Evolutionary conservation across 2,888 invertebrate genomes (phyloP).

Genomic region (Tetragonula carbonaria): DNA sequence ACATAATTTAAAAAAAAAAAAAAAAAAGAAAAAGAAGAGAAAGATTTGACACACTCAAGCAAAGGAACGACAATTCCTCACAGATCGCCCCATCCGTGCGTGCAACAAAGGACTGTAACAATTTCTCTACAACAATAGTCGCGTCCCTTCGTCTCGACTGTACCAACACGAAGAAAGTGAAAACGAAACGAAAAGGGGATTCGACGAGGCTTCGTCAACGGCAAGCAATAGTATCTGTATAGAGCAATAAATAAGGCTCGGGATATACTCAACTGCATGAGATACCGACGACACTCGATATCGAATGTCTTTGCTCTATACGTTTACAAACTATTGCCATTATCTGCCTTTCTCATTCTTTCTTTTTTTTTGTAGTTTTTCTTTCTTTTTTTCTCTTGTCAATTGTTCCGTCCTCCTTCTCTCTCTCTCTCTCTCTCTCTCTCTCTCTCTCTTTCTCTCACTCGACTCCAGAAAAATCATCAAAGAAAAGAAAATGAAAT

Average conservation of each 20-base stretch:
- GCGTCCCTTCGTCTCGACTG: slow-evolving; percentile 21
- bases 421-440: not conserved
- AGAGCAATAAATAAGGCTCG: slow-evolving; percentile 31
- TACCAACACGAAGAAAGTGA: not conserved
- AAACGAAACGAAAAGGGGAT: not conserved
- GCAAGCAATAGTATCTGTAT: not conserved
- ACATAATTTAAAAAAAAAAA: not conserved
- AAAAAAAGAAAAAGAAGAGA: not conserved
- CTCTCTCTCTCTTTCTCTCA: too few relatives aligned
- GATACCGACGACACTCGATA: slow-evolving; percentile 3
- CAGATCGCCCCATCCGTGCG: not conserved
- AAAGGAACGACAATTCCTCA: slow-evolving; percentile 25
- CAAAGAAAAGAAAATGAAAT: not conserved
- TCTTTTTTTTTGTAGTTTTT: not conserved
- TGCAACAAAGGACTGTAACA: slow-evolving; percentile 52
- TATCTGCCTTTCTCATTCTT: not conserved
- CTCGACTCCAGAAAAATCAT: not conserved
- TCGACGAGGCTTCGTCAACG: slow-evolving; percentile 20
- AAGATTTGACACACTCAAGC: slow-evolving; percentile 1
- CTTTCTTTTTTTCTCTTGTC: not conserved
- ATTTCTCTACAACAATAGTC: slow-evolving; percentile 50
- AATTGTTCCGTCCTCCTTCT: too few relatives aligned
- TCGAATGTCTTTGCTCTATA: not conserved
- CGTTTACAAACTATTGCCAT: not conserved
- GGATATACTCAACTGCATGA: not conserved